These are phyloP conservation scores for Ctenomys sociabilis DNA, from an alignment of 2,113 vertebrate genomes.

Conservation along the genomic window DNA sequence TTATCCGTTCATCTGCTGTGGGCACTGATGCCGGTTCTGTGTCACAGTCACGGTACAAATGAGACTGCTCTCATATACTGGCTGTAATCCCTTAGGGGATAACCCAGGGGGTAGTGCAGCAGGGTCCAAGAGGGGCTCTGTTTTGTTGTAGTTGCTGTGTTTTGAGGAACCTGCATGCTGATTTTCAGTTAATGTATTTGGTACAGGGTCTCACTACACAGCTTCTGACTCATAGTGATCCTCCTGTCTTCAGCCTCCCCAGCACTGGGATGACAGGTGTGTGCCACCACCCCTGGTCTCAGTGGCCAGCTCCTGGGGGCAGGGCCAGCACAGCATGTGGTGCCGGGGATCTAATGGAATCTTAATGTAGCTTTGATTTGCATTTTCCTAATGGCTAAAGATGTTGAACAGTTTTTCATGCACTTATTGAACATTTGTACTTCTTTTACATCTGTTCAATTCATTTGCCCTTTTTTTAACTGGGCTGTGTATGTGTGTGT, in stretches of 20 bases:
- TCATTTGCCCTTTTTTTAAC: not conserved
- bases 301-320: too few species aligned
- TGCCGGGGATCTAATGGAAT: not conserved
- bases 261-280: too few species aligned
- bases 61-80: not conserved
- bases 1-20: not conserved
- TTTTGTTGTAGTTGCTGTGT: not conserved
- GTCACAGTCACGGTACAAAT: not conserved
- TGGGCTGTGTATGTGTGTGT: not conserved
- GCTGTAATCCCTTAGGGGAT: not conserved
- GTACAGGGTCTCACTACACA: too few species aligned
- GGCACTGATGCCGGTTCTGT: not conserved
- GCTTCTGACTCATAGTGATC: too few species aligned
- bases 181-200: too few species aligned
- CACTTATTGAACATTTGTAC: not conserved
- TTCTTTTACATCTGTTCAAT: not conserved
- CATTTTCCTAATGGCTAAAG: not conserved
- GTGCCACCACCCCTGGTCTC: too few species aligned
- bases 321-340: too few species aligned
- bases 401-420: not conserved
- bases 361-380: not conserved
- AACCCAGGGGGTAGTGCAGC: not conserved
- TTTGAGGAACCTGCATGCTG: not conserved
- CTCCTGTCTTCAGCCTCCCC: too few species aligned
- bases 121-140: not conserved